Conservation (phyloP, 2,113 vertebrate genomes). For the Nothoprocta perdicaria region DNA sequence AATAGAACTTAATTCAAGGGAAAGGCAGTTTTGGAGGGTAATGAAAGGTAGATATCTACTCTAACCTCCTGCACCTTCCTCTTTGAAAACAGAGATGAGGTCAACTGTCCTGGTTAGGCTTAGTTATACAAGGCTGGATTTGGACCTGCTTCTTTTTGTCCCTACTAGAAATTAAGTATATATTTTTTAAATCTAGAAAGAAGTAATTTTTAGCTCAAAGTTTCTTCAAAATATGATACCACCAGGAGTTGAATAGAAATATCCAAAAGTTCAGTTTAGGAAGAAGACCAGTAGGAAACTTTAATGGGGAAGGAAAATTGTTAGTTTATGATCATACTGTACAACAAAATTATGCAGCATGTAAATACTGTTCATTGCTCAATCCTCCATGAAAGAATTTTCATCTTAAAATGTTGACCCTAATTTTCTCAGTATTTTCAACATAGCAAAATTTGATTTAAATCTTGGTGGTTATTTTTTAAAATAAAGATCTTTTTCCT, state of each 20-base stretch:
- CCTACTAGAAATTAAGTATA: neutral
- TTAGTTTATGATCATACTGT: neutral
- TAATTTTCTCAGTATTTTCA: slow-evolving; percentile 13
- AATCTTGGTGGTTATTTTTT: slow-evolving; percentile 25
- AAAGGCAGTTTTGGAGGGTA: neutral
- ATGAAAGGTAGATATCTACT: neutral
- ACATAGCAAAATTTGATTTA: neutral
- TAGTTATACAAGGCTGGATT: neutral
- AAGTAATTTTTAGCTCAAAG: neutral
- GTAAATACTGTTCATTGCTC: neutral
- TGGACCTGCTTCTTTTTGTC: neutral
- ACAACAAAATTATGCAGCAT: neutral
- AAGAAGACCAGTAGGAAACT: neutral
- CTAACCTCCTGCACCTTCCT: neutral
- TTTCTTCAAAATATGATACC: neutral
- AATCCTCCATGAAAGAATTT: neutral
- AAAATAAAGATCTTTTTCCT: slow-evolving; percentile 15
- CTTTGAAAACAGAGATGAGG: neutral
- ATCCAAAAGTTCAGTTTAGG: neutral
- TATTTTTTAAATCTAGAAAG: neutral
- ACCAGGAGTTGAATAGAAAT: neutral
- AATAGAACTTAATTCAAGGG: neutral
- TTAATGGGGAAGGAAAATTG: neutral
- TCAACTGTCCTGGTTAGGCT: neutral
- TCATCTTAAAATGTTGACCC: neutral